Evolutionary conservation across 2,888 invertebrate species (phyloP).

Genomic region (Criorhina ranunculi): DNA sequence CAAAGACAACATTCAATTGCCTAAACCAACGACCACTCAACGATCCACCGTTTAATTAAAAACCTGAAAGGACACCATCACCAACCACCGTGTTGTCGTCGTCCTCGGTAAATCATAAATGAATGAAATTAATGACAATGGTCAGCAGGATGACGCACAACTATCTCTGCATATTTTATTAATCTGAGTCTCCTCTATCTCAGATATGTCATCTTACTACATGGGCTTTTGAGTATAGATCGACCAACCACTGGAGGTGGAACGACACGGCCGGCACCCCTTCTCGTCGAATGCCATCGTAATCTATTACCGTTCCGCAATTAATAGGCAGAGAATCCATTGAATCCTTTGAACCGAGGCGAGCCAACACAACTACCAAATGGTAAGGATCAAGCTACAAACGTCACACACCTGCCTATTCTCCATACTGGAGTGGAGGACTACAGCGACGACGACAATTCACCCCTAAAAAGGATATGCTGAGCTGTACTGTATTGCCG

Average conservation of each 20-base stretch:
- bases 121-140: conserved; percentile 73
- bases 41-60: conserved; percentile 65
- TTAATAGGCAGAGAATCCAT: conserved; percentile 71
- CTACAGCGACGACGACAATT: conserved; percentile 23
- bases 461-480: conserved; percentile 67
- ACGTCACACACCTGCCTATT: conserved; percentile 71
- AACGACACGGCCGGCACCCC: conserved; percentile 43
- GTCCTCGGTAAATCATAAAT: conserved; percentile 60
- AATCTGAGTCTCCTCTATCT: conserved; percentile 51
- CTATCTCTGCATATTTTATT: conserved; percentile 73
- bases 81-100: background rate
- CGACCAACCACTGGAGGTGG: background rate
- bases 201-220: conserved; percentile 64
- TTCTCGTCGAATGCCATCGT: conserved; percentile 41
- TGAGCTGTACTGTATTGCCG: conserved; percentile 18
- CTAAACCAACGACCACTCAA: conserved; percentile 40
- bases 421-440: background rate
- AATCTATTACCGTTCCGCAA: conserved; percentile 69
- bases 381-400: conserved; percentile 51
- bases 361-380: conserved; percentile 28
- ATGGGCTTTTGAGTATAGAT: conserved; percentile 44
- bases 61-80: conserved; percentile 50
- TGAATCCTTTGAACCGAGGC: conserved; percentile 61
- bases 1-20: conserved; percentile 8
- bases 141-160: conserved; percentile 68